Evolutionary conservation across 64 coral and sea anemone genomes (phyloP).

Genomic region (Pachyseris speciosa): DNA sequence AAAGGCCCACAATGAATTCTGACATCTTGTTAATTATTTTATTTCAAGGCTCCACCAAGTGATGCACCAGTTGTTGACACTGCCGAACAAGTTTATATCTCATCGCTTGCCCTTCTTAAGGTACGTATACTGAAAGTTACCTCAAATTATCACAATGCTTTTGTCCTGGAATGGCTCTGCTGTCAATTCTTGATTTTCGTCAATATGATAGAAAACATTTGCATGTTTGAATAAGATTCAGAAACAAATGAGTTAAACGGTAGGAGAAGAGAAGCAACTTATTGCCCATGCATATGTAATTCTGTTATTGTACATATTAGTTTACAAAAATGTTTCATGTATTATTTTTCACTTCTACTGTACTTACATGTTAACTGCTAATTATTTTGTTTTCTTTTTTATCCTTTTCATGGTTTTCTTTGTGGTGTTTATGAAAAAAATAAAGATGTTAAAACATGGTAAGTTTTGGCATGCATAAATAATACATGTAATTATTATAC

Average conservation of each 20-base stretch:
- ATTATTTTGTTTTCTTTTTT: background rate
- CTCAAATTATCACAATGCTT: background rate
- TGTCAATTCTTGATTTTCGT: no score
- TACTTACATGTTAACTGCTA: background rate
- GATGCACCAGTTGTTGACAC: slow-evolving; percentile 99
- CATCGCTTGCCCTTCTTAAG: slow-evolving; percentile 95
- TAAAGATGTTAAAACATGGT: slow-evolving; percentile 99
- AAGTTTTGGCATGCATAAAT: slow-evolving; percentile 46
- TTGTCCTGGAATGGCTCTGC: background rate
- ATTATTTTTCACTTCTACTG: no score
- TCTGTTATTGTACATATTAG: no score
- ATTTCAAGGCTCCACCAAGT: slow-evolving; percentile 73
- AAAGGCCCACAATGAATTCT: no score
- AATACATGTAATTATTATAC: no score
- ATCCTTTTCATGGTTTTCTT: background rate
- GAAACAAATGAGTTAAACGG: no score
- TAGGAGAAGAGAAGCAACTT: no score
- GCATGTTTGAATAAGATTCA: no score
- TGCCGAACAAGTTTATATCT: slow-evolving; percentile 99
- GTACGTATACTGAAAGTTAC: slow-evolving; percentile 33
- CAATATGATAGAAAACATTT: no score
- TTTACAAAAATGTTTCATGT: no score
- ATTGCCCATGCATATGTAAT: no score
- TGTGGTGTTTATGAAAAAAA: background rate
- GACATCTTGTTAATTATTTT: no score